Conservation (phyloP, 2,113 vertebrate species). For the Paedocypris sp. region DNA sequence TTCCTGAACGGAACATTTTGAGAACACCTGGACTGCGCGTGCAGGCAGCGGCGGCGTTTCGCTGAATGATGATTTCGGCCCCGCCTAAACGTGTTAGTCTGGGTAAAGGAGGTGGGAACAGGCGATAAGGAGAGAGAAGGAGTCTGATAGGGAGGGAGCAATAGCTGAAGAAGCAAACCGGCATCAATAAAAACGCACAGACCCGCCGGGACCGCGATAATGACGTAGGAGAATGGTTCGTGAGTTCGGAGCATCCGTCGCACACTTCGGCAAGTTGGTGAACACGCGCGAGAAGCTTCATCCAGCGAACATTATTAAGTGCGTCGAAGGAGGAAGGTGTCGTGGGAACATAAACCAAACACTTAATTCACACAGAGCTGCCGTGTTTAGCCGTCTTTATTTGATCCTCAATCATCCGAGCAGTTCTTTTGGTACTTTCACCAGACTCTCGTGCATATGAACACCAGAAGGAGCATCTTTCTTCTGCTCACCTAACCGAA, state of each 20-base stretch:
- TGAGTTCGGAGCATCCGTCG: not conserved
- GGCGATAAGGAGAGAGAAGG: conserved; percentile 39
- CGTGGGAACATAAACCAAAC: conserved; percentile 44
- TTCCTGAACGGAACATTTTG: not conserved
- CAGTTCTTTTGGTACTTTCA: conserved; percentile 23
- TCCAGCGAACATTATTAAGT: conserved; percentile 22
- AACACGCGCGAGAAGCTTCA: not conserved
- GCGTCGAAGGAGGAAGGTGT: conserved; percentile 24
- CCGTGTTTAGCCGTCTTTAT: not conserved
- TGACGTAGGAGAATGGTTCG: not conserved
- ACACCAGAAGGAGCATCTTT: conserved; percentile 15
- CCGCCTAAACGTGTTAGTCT: not conserved
- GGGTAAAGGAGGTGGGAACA: conserved; percentile 30
- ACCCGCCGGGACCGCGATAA: not conserved
- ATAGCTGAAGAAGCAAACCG: conserved; percentile 37
- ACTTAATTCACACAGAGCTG: conserved; percentile 53
- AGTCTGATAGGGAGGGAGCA: conserved; percentile 9
- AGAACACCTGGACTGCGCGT: conserved; percentile 3
- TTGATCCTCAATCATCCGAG: not conserved
- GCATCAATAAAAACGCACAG: conserved; percentile 10
- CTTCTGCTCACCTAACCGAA: conserved; percentile 42
- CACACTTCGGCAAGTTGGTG: conserved; percentile 9
- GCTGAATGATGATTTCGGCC: conserved; percentile 46
- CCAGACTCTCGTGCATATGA: conserved; percentile 30
- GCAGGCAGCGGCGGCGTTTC: not conserved